Evolutionary conservation across 2,113 vertebrate species (phyloP).

Genomic region (Platichthys flesus): DNA sequence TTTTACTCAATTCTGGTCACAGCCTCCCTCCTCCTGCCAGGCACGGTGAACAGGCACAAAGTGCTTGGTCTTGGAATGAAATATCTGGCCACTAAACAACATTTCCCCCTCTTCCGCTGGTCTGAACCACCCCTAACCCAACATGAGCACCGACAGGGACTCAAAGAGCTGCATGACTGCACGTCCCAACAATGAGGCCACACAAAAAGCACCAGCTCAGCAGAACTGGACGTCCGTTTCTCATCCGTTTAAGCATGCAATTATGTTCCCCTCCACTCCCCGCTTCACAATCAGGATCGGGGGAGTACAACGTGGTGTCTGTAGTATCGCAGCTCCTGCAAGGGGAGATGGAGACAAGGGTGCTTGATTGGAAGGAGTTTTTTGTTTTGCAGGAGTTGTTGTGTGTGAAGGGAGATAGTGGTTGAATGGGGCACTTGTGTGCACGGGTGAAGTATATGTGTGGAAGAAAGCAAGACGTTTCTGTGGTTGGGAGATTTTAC

Average conservation of each 20-base stretch:
- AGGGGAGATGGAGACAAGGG: conserved; percentile 36
- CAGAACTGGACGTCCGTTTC: conserved; percentile 79
- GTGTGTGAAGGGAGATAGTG: conserved; percentile 26
- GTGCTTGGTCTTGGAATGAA: conserved; percentile 68
- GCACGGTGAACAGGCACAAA: conserved; percentile 56
- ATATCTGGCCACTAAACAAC: conserved; percentile 64
- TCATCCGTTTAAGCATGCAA: conserved; percentile 81
- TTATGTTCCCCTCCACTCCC: conserved; percentile 70
- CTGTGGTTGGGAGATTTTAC: neutral
- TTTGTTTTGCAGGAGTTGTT: conserved; percentile 28
- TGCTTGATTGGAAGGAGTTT: conserved; percentile 37
- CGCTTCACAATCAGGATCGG: conserved; percentile 61
- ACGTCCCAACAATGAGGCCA: conserved; percentile 80
- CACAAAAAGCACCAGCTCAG: conserved; percentile 79
- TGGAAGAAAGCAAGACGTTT: neutral
- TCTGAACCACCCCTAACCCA: conserved; percentile 65
- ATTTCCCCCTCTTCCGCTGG: conserved; percentile 54
- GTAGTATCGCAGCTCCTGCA: conserved; percentile 47
- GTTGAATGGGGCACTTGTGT: conserved; percentile 16
- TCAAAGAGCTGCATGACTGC: conserved; percentile 81
- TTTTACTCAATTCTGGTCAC: conserved; percentile 39
- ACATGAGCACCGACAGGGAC: conserved; percentile 66
- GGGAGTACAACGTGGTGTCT: conserved; percentile 68
- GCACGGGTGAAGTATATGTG: neutral
- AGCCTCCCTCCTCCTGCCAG: conserved; percentile 44